Conservation (phyloP, 2,113 vertebrate species). For the Pipra filicauda region DNA sequence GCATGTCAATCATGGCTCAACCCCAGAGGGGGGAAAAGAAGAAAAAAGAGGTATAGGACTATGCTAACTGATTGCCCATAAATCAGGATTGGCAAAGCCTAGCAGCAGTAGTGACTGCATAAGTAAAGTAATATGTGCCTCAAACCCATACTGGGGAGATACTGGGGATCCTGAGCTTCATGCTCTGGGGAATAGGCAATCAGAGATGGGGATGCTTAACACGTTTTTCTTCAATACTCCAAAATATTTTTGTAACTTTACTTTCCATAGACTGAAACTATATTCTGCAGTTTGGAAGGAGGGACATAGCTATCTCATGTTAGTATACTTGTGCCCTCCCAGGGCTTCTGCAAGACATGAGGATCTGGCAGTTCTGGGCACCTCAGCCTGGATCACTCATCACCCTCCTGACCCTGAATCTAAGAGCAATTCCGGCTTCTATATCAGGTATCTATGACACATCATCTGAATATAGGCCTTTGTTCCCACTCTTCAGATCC, state of each 20-base stretch:
- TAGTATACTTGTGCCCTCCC: background rate
- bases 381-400: background rate
- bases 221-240: background rate
- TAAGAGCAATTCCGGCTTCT: background rate
- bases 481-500: background rate
- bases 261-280: background rate
- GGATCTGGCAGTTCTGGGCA: background rate
- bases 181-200: background rate
- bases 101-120: background rate
- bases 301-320: background rate
- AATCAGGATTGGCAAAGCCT: background rate
- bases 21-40: fast-evolving
- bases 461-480: background rate
- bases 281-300: background rate
- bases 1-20: background rate
- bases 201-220: background rate
- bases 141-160: background rate
- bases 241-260: background rate
- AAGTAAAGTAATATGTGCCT: background rate
- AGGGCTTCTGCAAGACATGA: background rate
- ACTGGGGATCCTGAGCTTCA: background rate
- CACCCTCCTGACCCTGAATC: background rate
- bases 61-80: background rate
- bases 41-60: background rate
- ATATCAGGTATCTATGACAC: background rate